A percentile compares a stretch with the other conserved stretches of the same genome.
These are phyloP conservation scores for Papilio elwesi DNA, from an alignment of 2,888 invertebrate species.

Conservation along the genomic window DNA sequence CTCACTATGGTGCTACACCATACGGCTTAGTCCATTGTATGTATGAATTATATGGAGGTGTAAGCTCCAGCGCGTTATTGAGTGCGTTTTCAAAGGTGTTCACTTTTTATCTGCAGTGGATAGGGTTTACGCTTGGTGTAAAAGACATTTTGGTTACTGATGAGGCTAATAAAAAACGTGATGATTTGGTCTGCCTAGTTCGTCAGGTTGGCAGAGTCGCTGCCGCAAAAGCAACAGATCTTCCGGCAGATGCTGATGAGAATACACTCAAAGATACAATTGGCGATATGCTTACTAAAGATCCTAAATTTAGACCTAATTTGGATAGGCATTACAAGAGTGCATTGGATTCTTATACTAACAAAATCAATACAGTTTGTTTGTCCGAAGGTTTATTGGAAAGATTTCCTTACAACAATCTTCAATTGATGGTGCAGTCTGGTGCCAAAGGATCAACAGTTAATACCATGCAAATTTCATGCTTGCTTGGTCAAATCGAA, in stretches of 20 bases:
- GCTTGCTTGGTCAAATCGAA: constrained; percentile 98
- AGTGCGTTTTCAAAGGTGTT: constrained; percentile 97
- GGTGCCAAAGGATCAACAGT: constrained; percentile 99
- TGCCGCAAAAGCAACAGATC: constrained; percentile 88
- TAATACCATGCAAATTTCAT: constrained; percentile 99
- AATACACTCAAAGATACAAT: constrained; percentile 87
- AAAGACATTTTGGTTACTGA: constrained; percentile 94
- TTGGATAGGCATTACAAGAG: constrained; percentile 93
- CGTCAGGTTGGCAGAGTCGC: constrained; percentile 86
- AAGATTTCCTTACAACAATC: constrained; percentile 96
- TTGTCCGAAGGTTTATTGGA: constrained; percentile 93
- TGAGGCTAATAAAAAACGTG: constrained; percentile 89
- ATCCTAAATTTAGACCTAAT: constrained; percentile 90
- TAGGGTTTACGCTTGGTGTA: constrained; percentile 97
- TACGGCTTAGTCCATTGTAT: constrained; percentile 97
- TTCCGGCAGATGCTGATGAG: constrained; percentile 84
- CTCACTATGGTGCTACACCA: constrained; percentile 97
- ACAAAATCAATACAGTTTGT: constrained; percentile 94
- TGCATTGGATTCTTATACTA: constrained; percentile 92
- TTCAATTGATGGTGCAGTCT: constrained; percentile 99
- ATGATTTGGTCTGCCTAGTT: constrained; percentile 87
- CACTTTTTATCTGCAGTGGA: constrained; percentile 93
- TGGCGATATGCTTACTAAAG: constrained; percentile 87
- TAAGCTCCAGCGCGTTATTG: constrained; percentile 90
- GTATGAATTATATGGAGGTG: constrained; percentile 97